Evolutionary conservation across 1,140 invertebrate genomes (phyloP).

Genomic region (Homarus americanus): DNA sequence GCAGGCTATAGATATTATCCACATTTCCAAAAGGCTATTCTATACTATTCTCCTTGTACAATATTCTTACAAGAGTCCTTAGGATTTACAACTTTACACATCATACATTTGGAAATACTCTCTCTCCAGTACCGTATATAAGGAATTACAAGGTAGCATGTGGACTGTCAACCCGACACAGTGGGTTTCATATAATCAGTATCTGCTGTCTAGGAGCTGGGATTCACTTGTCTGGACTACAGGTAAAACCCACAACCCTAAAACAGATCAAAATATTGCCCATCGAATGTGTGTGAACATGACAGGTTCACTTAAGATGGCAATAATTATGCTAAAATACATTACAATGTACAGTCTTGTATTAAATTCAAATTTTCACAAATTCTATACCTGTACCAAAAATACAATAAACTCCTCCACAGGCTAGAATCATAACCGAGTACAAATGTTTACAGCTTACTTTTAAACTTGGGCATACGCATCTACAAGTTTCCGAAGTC

Average conservation of each 20-base stretch:
- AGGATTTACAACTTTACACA: background rate
- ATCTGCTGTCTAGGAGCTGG: background rate
- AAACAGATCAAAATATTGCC: background rate
- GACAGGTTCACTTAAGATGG: background rate
- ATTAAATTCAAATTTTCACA: background rate
- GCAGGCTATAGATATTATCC: background rate
- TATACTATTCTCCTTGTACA: background rate
- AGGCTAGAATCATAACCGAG: background rate
- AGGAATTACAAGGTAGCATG: background rate
- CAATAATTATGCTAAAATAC: background rate
- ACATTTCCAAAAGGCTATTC: background rate
- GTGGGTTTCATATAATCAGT: background rate
- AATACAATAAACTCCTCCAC: too few species aligned
- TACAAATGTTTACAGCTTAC: background rate
- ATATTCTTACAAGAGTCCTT: background rate
- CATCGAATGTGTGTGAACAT: background rate
- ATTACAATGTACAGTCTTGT: background rate
- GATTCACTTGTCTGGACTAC: background rate
- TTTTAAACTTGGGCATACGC: conserved; percentile 64
- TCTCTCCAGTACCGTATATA: background rate
- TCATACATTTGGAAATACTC: background rate
- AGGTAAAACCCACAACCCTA: background rate
- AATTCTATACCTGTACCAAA: too few species aligned
- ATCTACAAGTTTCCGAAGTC: conserved; percentile 63
- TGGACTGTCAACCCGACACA: conserved; percentile 9